Conservation (phyloP, 64 coral and sea anemone genomes). For the Pocillopora damicornis region DNA sequence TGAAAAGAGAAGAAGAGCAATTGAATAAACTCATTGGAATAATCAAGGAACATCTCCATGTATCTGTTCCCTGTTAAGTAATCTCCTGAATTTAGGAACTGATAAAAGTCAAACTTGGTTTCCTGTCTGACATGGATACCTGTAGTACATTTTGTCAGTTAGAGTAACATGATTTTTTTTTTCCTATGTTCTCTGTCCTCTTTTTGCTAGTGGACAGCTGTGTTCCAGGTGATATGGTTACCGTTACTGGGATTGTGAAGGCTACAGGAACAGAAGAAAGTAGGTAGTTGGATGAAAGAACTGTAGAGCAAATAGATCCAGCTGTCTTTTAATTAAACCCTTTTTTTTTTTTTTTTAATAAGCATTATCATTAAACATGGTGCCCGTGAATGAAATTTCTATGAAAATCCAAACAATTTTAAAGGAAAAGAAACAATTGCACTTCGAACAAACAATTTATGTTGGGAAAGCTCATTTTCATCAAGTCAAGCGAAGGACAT, state of each 20-base stretch:
- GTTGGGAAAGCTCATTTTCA: no score
- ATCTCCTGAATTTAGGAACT: no score
- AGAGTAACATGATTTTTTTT: background rate
- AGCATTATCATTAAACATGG: background rate
- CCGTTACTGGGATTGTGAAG: conserved; percentile 84
- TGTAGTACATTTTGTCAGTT: background rate
- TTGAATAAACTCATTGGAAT: no score
- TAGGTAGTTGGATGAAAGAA: background rate
- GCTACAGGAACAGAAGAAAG: conserved; percentile 85
- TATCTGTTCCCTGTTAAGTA: no score
- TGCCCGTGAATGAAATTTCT: no score
- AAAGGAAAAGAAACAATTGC: no score
- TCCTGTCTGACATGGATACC: background rate
- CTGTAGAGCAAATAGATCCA: background rate
- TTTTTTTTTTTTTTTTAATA: background rate
- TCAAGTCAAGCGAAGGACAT: no score
- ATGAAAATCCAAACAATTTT: no score
- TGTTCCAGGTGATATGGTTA: conserved; percentile 96
- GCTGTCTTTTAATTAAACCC: background rate
- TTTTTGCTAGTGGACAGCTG: conserved; percentile 88
- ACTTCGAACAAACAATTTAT: no score
- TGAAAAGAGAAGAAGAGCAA: no score
- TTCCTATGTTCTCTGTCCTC: background rate
- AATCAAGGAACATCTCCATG: no score
- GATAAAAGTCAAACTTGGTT: no score